Conservation (phyloP, 2,113 vertebrate species). For the Passerina amoena region DNA sequence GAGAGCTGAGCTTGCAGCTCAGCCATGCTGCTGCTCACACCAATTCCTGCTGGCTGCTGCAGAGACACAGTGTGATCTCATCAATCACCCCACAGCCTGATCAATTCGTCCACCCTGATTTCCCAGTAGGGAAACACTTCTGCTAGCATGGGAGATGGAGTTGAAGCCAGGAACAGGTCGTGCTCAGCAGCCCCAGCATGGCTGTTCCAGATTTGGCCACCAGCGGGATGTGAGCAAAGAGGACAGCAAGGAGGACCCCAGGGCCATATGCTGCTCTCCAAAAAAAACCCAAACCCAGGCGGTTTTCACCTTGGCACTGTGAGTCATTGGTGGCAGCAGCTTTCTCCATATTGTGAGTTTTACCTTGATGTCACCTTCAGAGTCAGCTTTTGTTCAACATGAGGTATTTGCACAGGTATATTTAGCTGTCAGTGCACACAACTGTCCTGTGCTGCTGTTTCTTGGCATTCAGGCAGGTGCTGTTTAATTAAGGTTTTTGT, state of each 20-base stretch:
- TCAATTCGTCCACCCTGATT: not conserved
- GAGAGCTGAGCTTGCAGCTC: not conserved
- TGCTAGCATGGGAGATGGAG: not conserved
- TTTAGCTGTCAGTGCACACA: slow-evolving; percentile 7
- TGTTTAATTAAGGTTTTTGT: slow-evolving; percentile 45
- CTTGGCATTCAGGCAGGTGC: slow-evolving; percentile 1
- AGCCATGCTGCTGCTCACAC: rapidly evolving
- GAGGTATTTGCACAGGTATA: not conserved
- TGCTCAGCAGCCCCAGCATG: not conserved
- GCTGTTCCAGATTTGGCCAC: not conserved
- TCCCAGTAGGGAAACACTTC: not conserved
- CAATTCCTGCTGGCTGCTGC: not conserved
- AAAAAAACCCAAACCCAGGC: not conserved
- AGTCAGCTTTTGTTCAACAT: not conserved
- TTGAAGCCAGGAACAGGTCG: not conserved
- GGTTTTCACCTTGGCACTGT: not conserved
- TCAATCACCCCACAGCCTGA: not conserved
- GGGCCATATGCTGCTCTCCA: not conserved
- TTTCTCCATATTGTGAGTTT: not conserved
- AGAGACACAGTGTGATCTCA: not conserved
- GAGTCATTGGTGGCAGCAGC: not conserved
- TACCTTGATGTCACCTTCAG: slow-evolving; percentile 38
- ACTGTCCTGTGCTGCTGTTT: not conserved
- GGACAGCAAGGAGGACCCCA: not conserved
- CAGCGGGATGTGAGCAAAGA: not conserved